Evolutionary conservation across 1,140 invertebrate genomes (phyloP), one percentile per base, ranked within the genome.

Genomic region (Batillaria attramentaria): DNA sequence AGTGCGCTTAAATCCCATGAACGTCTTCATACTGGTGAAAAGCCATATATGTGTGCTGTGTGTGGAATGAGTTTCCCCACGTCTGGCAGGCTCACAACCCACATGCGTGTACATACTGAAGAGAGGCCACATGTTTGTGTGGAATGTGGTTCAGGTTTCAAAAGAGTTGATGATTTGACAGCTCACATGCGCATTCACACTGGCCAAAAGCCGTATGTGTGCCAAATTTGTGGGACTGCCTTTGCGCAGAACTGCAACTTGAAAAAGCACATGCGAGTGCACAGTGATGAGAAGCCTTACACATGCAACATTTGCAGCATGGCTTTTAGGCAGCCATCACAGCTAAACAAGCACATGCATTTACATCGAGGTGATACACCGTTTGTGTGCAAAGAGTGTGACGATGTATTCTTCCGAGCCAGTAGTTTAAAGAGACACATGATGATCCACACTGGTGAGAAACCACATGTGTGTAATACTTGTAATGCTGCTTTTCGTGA

Each of bases 71-170:
- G 50, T 50, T 99, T 99, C 90, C 97, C 98, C 87, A 97, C 99
- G 92, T 93, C 98, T 65, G 99, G 99, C 92, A 99, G 99, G 89
- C 92, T 99, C 18, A 98, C 97, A 0, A 98, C 99, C 91, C 98
- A 99, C 91, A 99, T 98, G 97, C 96, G 98, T 91, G 98, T 97
- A 1, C 97, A 99, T 90, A 97, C 97, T 86, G 97, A 98, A 81
- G 95, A 97, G 85, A 99, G 98, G 85, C 97, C 97, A 0, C 98
- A 97, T 88, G 97, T 96, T 0, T 98, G 97, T 87, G 88, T 90
- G 74, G 94, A 97, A 33, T 99, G 98, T 90, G 95, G 95, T 24
- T 98, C 99, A 90, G 97, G 97, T 0, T 50, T 50, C 24, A 50
- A 50, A 24, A 50, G 10, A 50, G 24, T 10, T 24, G 24, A 13